Base-by-base conservation (phyloP, 2,888 invertebrate species). In the Erebia ligea region DNA sequence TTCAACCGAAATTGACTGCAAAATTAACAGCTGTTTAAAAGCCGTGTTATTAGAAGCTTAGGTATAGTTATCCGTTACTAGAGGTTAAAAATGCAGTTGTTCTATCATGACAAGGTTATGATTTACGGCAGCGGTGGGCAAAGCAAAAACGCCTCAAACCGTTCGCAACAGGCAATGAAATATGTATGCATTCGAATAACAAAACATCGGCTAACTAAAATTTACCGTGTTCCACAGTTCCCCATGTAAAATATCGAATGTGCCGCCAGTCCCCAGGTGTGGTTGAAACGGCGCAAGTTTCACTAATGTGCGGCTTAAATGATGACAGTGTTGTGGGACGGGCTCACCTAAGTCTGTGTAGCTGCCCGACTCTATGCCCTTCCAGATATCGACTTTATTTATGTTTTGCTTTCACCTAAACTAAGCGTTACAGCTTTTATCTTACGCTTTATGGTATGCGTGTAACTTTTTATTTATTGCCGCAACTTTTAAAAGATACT, bases 301-400 rank as follows among this genome's bases (percentile, higher is more conserved):
- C 84, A 80, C 89, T 91, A 92, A 92, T 92, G 89, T 91, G 87
- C 85, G 90, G 91, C 90, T 90, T 92, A 91, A 91, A 91, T 87
- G 87, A 90, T 91, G 91, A 90, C 90, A 90, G 82, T 87, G 87
- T 86, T 86, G 88, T 79, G 84, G 85, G 77, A 80, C 79, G 79
- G 81, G 81, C 82, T 84, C 82, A 79, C 78, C 80, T 80, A 78
- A 80, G 79, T 82, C 82, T 74, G 73, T 76, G 73, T 76, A 69
- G 76, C 73, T 69, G 74, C 74, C 74, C 69, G 57, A 69, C 76
- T 73, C 74, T 73, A 73, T 73, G 72, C 69, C 69, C 72, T 73
- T 61, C 72, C 57, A 73, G 69, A 69, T 79, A 77, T 77, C 73
- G 76, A 76, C 76, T 77, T 76, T 75, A 76, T 72, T 74, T 75